A percentile compares a stretch with the other conserved stretches of the same genome.
Conservation (phyloP, 1,140 invertebrate genomes). For the Zaprionus inermis region DNA sequence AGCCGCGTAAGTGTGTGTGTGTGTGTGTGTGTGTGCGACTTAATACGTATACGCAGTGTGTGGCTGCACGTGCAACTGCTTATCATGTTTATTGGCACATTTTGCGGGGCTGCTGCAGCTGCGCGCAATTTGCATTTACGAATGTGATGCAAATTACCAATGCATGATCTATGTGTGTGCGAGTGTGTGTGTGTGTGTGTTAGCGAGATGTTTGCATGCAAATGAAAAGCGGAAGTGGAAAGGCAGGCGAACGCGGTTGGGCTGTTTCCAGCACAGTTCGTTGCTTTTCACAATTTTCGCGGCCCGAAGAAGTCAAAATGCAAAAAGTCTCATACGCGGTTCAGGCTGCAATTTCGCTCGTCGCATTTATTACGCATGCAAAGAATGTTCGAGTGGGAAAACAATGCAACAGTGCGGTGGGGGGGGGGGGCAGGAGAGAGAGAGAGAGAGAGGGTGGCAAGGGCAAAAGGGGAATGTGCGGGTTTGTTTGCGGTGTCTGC, state of each 20-base stretch:
- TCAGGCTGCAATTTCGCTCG: conserved; percentile 44
- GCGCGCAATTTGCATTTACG: conserved; percentile 53
- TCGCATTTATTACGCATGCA: conserved; percentile 76
- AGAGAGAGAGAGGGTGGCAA: background rate
- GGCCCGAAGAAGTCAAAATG: conserved; percentile 47
- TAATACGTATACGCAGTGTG: too few species aligned
- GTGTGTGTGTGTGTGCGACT: conserved; percentile 1
- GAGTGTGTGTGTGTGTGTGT: background rate
- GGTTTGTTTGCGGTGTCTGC: conserved; percentile 54
- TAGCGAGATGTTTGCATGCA: conserved; percentile 59
- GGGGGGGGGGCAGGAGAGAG: background rate
- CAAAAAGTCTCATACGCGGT: conserved; percentile 25
- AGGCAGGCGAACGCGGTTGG: too few species aligned
- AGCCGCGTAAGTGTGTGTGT: background rate
- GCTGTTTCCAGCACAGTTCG: conserved; percentile 37
- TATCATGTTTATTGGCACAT: conserved; percentile 78
- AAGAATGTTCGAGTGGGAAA: conserved; percentile 57
- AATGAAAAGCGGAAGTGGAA: conserved; percentile 72
- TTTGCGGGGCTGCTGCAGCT: conserved; percentile 50
- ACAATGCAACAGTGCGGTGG: background rate
- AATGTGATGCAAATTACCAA: conserved; percentile 46
- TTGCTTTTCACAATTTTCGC: conserved; percentile 46
- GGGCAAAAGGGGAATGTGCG: background rate
- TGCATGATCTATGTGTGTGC: conserved; percentile 35
- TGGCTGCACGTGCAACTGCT: conserved; percentile 49